Evolutionary conservation across 2,888 invertebrate species (phyloP), one percentile per base, ranked within the genome.

Genomic region (Philhelius pedissequus): DNA sequence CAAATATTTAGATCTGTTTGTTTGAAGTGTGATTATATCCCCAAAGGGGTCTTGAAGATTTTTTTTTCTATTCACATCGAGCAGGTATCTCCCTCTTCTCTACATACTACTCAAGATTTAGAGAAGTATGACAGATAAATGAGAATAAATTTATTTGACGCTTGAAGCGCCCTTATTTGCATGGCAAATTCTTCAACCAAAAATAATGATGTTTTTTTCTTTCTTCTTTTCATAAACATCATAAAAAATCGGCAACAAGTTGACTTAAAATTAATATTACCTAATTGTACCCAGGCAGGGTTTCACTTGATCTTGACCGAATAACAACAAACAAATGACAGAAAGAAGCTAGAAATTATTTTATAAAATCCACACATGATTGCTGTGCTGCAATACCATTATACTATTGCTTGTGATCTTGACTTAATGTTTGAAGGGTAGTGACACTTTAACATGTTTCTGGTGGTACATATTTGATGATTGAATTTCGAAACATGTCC

Each of bases 301-400:
- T 74, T 75, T 78, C 74, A 83, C 83, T 83, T 83, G 83, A 75
- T 83, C 83, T 83, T 83, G 83, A 83, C 79, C 79, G 74, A 79
- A 56, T 83, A 64, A 79, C 40, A 66, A 83, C 3, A 30, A 30
- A 30, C 1, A 30, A 6, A 3, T 6, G 1, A 30, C 20, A 35
- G 52, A 62, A 45, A n/a, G 22, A 48, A 30, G 3, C 40, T 40
- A 3, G 6, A 38, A 48, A 71, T 56, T 50, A 56, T 43, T 43
- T 62, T 48, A 15, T 45, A 27, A 56, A 56, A 32, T 22, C 48
- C 9, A 64, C 13, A 30, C 27, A 18, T n/a, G 5, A 20, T 20
- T 48, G 22, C 20, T 18, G 4, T 18, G 30, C 62, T 35, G 64
- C 20, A 35, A 50, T 58, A 32, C 27, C 54, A 27, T 50, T 58